Conservation (phyloP, 2,797 vertebrate genomes). For the Acanthornis magna region DNA sequence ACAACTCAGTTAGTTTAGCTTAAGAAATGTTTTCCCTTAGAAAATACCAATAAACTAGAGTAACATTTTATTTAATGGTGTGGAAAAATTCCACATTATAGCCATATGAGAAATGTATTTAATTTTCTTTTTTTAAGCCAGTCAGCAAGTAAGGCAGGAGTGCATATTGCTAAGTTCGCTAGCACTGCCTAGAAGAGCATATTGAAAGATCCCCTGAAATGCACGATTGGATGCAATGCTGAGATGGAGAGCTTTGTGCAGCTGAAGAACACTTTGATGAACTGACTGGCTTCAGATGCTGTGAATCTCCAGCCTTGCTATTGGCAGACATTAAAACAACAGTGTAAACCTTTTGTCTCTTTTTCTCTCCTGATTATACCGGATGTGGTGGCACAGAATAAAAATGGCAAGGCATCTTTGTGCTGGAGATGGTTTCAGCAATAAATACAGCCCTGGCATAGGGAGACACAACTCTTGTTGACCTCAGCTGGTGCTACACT, state of each 20-base stretch:
- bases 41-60: slow-evolving; percentile 72
- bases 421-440: not conserved
- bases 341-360: slow-evolving; percentile 29
- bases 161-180: slow-evolving; percentile 63
- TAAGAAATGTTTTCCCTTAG: slow-evolving; percentile 73
- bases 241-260: slow-evolving; percentile 39
- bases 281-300: slow-evolving; percentile 66
- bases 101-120: slow-evolving; percentile 76
- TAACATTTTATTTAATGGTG: slow-evolving; percentile 74
- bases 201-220: slow-evolving; percentile 62
- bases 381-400: not conserved
- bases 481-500: not conserved
- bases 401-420: not conserved
- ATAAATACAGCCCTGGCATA: not conserved
- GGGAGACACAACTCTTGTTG: not conserved
- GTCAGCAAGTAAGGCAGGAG: slow-evolving; percentile 71
- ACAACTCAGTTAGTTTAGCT: slow-evolving; percentile 70
- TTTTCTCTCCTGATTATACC: not conserved
- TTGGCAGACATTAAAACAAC: slow-evolving; percentile 53
- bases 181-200: slow-evolving; percentile 49
- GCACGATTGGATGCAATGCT: slow-evolving; percentile 28
- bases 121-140: slow-evolving; percentile 75
- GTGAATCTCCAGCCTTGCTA: slow-evolving; percentile 50
- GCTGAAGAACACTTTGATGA: slow-evolving; percentile 62
- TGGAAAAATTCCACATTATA: slow-evolving; percentile 75